A percentile compares a stretch with the other conserved stretches of the same genome.
Evolutionary conservation across 2,797 vertebrate genomes (phyloP).

Genomic region (Platalea minor): DNA sequence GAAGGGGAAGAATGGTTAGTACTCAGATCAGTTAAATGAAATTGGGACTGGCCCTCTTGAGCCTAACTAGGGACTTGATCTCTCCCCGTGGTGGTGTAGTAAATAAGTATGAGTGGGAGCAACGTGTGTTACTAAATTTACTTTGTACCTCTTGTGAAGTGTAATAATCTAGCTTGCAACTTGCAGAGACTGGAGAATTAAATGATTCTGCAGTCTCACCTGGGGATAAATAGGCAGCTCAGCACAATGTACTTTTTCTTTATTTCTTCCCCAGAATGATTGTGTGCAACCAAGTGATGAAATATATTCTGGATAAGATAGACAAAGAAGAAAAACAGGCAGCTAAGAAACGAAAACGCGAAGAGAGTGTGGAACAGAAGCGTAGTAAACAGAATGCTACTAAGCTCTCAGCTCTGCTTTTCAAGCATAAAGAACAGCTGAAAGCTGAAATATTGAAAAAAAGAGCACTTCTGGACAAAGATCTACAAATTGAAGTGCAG

Average conservation of each 20-base stretch:
- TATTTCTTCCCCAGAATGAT: constrained; percentile 87
- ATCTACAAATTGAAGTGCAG: constrained; percentile 94
- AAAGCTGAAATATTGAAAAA: constrained; percentile 96
- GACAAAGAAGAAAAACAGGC: constrained; percentile 95
- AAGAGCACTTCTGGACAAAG: constrained; percentile 92
- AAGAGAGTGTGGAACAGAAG: constrained; percentile 94
- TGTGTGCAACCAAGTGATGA: constrained; percentile 98
- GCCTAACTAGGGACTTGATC: neutral
- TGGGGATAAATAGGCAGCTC: neutral
- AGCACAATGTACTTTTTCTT: constrained; percentile 2
- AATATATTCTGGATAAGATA: constrained; percentile 96
- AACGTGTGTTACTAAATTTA: neutral
- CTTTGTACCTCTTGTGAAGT: neutral
- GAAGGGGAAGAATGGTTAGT: neutral
- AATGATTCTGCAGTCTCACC: neutral
- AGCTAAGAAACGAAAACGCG: constrained; percentile 89
- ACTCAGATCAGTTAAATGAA: neutral
- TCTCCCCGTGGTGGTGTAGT: neutral
- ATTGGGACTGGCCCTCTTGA: neutral
- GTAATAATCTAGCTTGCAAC: neutral
- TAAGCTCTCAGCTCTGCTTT: constrained; percentile 91
- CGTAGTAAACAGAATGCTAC: constrained; percentile 89
- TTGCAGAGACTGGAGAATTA: neutral
- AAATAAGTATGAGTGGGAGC: neutral
- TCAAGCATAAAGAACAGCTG: constrained; percentile 94